Evolutionary conservation across 2,797 vertebrate genomes (phyloP), one percentile per base, ranked within the genome.

Genomic region (Chrosomus eos): DNA sequence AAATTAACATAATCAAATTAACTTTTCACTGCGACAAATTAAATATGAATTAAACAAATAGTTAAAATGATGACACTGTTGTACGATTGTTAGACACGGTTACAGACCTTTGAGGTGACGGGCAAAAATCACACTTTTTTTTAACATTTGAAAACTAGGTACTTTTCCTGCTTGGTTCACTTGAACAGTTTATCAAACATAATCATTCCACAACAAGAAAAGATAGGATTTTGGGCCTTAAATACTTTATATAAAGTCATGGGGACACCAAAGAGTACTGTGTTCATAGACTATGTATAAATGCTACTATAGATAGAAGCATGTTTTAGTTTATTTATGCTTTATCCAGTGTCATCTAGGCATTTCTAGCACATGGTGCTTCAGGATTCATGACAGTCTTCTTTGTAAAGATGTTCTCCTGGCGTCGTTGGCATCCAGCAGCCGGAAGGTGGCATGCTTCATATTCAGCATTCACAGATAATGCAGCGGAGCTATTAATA

Each of bases 401-500:
- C 60, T 64, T 14, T 62, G 58, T 62, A 48, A 31, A 31, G 60
- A 64, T 64, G 26, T 28, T 64, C 72, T 67, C 71, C 82, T 48
- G 78, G 73, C 80, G 53, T 78, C 91, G 93, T 92, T 94, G 92
- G 92, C 93, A 87, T 88, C 64, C 86, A 91, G 88, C 92, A 90
- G 93, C 94, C 95, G 95, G 95, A 94, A 95, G 96, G 95, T 95
- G 95, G 94, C 95, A 95, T 92, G 94, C 94, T 95, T 93, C 88
- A 91, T 93, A 92, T 91, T 88, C 89, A 87, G 83, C 71, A 81
- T 87, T 76, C 80, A 53, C 62, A 90, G 88, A 92, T 90, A 88
- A 91, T 90, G 87, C 91, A 78, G 86, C 73, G 51, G 8, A 26
- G 43, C 94, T 94, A 94, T 94, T 93, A 93, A 94, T 94, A 94